Evolutionary conservation across 2,888 invertebrate genomes (phyloP).

Genomic region (Augiades crinisus): DNA sequence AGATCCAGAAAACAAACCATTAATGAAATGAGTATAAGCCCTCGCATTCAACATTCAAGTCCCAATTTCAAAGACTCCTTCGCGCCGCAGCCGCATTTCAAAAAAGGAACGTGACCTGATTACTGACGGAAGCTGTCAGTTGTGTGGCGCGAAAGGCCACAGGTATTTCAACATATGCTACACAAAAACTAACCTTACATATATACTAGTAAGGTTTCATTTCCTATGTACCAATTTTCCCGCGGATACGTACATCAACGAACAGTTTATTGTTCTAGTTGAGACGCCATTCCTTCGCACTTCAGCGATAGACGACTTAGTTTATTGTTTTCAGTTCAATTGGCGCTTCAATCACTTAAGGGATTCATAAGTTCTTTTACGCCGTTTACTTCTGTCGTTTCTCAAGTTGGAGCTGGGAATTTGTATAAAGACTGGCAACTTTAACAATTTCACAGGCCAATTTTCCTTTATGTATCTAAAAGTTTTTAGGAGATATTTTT

Average conservation of each 20-base stretch:
- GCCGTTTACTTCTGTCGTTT: conserved; percentile 8
- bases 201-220: conserved; percentile 38
- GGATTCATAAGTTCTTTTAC: conserved; percentile 10
- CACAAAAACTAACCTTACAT: conserved; percentile 44
- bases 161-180: conserved; percentile 39
- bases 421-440: background rate
- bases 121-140: conserved; percentile 74
- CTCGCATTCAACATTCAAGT: conserved; percentile 38
- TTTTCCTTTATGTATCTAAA: too few relatives aligned
- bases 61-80: conserved; percentile 41
- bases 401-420: background rate
- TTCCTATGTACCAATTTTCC: conserved; percentile 37
- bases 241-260: conserved; percentile 45
- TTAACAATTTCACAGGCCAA: too few relatives aligned
- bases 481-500: too few relatives aligned
- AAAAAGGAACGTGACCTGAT: conserved; percentile 79
- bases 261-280: conserved; percentile 58
- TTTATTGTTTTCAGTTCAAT: conserved; percentile 39
- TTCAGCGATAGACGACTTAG: conserved; percentile 51
- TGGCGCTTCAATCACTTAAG: conserved; percentile 27
- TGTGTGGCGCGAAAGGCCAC: conserved; percentile 58
- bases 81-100: conserved; percentile 58
- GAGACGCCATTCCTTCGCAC: conserved; percentile 54
- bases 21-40: conserved; percentile 31
- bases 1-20: conserved; percentile 18